Percentiles rank a stretch among this genome's conserved stretches.
Evolutionary conservation across 2,797 vertebrate genomes (phyloP).

Genomic region (Strix occidentalis): DNA sequence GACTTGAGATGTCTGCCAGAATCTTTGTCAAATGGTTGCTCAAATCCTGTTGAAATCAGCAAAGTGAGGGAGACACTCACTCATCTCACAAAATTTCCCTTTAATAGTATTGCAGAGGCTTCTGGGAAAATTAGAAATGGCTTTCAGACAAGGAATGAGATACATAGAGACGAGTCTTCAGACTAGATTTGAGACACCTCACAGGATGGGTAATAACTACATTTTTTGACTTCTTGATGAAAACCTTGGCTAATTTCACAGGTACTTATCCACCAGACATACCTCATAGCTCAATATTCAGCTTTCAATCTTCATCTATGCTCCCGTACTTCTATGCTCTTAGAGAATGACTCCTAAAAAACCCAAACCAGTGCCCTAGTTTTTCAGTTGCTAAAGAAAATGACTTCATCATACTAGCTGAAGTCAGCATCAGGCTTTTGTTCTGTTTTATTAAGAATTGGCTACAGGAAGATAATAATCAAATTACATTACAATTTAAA

Average conservation of each 20-base stretch:
- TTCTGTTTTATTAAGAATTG: not conserved
- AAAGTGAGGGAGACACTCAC: not conserved
- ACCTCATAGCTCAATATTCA: not conserved
- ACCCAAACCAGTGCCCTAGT: not conserved
- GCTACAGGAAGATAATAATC: not conserved
- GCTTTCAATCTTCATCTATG: not conserved
- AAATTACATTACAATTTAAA: not conserved
- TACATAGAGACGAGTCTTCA: not conserved
- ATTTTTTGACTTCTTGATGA: not conserved
- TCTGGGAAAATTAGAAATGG: not conserved
- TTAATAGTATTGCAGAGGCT: not conserved
- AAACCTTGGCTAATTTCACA: not conserved
- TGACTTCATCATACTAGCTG: not conserved
- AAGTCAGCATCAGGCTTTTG: not conserved
- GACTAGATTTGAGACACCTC: too few relatives aligned
- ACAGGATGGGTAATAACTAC: not conserved
- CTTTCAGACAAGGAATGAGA: not conserved
- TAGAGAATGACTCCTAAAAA: not conserved
- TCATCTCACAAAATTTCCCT: not conserved
- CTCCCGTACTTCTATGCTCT: not conserved
- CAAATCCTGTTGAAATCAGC: not conserved
- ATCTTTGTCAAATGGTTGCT: not conserved
- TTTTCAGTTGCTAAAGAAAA: not conserved
- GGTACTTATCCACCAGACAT: not conserved
- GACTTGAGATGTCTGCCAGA: not conserved